Conservation (phyloP, 2,888 invertebrate genomes). For the Argynnis bischoffii region DNA sequence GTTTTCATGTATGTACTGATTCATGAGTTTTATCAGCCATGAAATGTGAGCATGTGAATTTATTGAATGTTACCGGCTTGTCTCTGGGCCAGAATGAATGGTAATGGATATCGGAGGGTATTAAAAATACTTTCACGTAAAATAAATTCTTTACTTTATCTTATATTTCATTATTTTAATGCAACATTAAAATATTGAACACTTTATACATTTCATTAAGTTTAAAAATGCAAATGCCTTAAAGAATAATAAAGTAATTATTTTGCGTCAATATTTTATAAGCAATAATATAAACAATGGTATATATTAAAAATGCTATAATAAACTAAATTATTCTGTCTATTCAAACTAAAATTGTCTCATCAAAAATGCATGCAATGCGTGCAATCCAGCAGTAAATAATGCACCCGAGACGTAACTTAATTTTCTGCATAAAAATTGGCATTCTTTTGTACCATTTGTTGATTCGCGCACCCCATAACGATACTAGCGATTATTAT, state of each 20-base stretch:
- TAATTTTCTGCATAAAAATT: conserved; percentile 79
- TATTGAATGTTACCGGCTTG: conserved; percentile 71
- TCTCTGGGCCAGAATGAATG: conserved; percentile 61
- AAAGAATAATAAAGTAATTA: not conserved
- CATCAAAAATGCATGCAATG: conserved; percentile 36
- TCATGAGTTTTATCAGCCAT: conserved; percentile 80
- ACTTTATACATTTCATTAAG: too few species aligned
- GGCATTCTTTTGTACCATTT: conserved; percentile 76
- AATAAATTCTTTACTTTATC: not conserved
- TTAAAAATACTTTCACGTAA: not conserved
- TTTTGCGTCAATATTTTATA: not conserved
- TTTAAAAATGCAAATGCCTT: too few species aligned
- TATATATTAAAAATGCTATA: not conserved
- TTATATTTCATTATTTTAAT: not conserved
- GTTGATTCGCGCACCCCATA: conserved; percentile 75
- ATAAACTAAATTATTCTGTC: not conserved
- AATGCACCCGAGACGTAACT: conserved; percentile 67
- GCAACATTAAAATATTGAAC: too few species aligned
- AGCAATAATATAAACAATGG: not conserved
- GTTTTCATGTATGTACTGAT: conserved; percentile 76
- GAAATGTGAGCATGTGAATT: conserved; percentile 73
- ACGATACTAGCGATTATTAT: conserved; percentile 79
- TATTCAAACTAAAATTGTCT: conserved; percentile 18
- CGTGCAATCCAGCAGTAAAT: conserved; percentile 31
- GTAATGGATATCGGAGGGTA: conserved; percentile 46